Evolutionary conservation across 2,888 invertebrate genomes (phyloP).

Genomic region (Cetonia aurata): DNA sequence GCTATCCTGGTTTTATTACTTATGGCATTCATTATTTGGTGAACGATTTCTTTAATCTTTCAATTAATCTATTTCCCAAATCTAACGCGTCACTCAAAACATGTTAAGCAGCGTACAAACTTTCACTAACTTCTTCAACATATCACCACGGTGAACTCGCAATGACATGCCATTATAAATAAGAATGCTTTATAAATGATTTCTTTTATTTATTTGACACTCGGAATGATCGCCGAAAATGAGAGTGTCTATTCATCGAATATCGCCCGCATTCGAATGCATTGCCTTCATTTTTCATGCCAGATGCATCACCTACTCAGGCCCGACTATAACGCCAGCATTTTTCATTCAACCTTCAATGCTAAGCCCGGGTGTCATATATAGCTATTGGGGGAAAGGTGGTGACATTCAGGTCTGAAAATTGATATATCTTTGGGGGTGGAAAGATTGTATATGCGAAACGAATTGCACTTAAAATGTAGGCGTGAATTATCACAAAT

Average conservation of each 20-base stretch:
- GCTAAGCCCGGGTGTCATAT: neutral
- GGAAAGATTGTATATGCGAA: neutral
- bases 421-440: conserved; percentile 10
- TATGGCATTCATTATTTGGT: too few species aligned
- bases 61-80: too few species aligned
- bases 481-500: neutral
- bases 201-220: conserved; percentile 33
- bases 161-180: conserved; percentile 20
- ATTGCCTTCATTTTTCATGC: conserved; percentile 19
- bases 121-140: neutral
- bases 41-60: too few species aligned
- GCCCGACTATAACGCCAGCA: conserved; percentile 9
- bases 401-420: conserved; percentile 5
- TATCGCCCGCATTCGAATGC: conserved; percentile 16
- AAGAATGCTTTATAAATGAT: conserved; percentile 29
- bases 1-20: too few species aligned
- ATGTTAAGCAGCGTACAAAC: neutral
- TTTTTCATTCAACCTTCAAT: conserved; percentile 24
- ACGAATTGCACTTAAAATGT: neutral
- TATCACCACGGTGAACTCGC: neutral
- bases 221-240: conserved; percentile 25
- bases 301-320: conserved; percentile 7
- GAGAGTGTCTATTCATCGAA: conserved; percentile 11
- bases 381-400: neutral
- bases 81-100: too few species aligned